Percentiles rank a stretch among this genome's conserved stretches.
Conservation (phyloP, 2,797 vertebrate species). For the Capromys pilorides region DNA sequence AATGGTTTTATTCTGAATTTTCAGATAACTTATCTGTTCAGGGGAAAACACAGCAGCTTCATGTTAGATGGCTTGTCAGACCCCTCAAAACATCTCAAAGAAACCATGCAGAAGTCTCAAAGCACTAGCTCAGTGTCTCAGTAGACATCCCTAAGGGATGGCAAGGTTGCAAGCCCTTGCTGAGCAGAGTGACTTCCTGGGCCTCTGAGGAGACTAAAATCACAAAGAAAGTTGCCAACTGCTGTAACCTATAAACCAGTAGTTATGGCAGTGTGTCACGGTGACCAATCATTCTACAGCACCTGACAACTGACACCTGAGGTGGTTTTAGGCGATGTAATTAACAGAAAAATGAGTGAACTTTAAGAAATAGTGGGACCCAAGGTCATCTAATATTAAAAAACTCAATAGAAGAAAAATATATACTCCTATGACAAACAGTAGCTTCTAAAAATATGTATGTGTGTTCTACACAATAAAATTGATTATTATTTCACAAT, state of each 20-base stretch:
- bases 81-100: slow-evolving; percentile 25
- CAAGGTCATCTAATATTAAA: neutral
- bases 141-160: neutral
- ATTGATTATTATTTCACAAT: slow-evolving; percentile 6
- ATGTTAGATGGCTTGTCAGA: slow-evolving; percentile 34
- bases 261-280: slow-evolving; percentile 44
- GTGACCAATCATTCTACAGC: slow-evolving; percentile 53
- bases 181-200: neutral
- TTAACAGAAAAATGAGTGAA: slow-evolving; percentile 67
- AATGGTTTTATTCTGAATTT: slow-evolving; percentile 37
- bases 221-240: slow-evolving; percentile 57
- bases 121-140: slow-evolving; percentile 46
- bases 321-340: slow-evolving; percentile 29
- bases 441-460: neutral
- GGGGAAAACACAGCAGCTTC: neutral
- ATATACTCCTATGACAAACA: slow-evolving; percentile 26
- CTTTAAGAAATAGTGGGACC: slow-evolving; percentile 1
- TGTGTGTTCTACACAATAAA: neutral
- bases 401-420: slow-evolving; percentile 35
- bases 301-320: slow-evolving; percentile 2
- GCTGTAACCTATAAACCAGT: slow-evolving; percentile 28
- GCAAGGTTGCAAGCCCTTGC: slow-evolving; percentile 9
- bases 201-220: slow-evolving; percentile 50
- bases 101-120: slow-evolving; percentile 55
- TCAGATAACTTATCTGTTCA: slow-evolving; percentile 5